Evolutionary conservation across 2,888 invertebrate genomes (phyloP).

Genomic region (Zonitis immaculata): DNA sequence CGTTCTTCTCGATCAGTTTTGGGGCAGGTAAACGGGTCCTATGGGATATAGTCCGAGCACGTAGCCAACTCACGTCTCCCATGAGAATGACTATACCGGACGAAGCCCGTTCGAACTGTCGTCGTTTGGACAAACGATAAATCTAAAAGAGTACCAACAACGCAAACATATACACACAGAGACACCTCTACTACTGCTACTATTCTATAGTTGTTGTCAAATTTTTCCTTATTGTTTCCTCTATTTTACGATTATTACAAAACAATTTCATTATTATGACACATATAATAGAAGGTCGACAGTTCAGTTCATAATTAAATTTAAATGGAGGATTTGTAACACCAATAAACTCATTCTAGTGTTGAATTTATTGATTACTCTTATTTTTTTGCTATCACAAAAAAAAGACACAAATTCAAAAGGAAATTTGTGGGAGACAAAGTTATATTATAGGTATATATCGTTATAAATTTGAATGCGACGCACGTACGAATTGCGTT

Average conservation of each 20-base stretch:
- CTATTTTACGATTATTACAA: no score
- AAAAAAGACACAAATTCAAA: background rate
- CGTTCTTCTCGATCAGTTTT: slow-evolving; percentile 48
- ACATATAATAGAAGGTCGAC: no score
- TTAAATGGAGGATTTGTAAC: no score
- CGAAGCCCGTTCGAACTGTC: slow-evolving; percentile 34
- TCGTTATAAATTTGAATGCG: background rate
- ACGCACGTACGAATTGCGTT: background rate
- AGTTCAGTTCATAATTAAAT: no score
- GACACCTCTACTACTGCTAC: background rate
- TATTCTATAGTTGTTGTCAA: background rate
- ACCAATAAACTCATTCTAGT: no score
- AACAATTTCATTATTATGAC: no score
- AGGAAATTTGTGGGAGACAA: background rate
- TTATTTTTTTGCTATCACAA: no score
- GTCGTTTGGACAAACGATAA: slow-evolving; percentile 34
- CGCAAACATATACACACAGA: background rate
- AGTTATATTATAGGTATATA: no score
- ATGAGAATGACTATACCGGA: slow-evolving; percentile 33
- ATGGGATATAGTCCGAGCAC: slow-evolving; percentile 42
- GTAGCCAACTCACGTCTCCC: slow-evolving; percentile 49
- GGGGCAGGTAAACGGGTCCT: slow-evolving; percentile 50
- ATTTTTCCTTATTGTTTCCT: background rate
- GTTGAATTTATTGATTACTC: no score
- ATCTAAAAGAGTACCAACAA: background rate